These are phyloP conservation scores for Eutrigla gurnardus DNA, from an alignment of 2,797 vertebrate species.

Conservation along the genomic window DNA sequence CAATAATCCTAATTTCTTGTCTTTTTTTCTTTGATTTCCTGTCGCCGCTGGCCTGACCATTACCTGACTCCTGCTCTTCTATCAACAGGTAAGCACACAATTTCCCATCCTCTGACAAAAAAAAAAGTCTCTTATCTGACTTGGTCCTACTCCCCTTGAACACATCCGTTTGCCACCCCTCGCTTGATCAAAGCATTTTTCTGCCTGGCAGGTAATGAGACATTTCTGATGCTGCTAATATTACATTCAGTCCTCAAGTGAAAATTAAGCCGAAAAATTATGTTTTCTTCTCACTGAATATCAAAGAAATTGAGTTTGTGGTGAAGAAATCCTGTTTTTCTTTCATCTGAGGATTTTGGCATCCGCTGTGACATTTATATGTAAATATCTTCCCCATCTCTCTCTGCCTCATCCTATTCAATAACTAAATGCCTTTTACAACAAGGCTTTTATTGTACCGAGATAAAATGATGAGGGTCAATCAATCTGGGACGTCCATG, in stretches of 20 bases:
- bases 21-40: constrained; percentile 67
- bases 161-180: constrained; percentile 24
- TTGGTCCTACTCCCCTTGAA: constrained; percentile 24
- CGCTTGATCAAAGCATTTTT: constrained; percentile 46
- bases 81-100: constrained; percentile 77
- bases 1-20: constrained; percentile 31
- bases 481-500: neutral
- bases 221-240: constrained; percentile 25
- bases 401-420: neutral
- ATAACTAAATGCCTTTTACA: constrained; percentile 1
- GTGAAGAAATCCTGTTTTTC: constrained; percentile 12
- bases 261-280: constrained; percentile 16
- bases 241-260: constrained; percentile 25
- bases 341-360: constrained; percentile 4
- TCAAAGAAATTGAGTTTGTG: constrained; percentile 35
- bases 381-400: constrained; percentile 5
- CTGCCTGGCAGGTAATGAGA: constrained; percentile 30
- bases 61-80: constrained; percentile 53
- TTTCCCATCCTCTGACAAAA: constrained; percentile 52
- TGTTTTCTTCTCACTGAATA: constrained; percentile 7
- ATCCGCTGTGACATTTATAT: constrained; percentile 25
- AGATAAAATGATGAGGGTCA: constrained; percentile 11
- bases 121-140: constrained; percentile 28
- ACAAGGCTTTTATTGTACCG: neutral
- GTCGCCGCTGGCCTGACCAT: constrained; percentile 36